Conservation (phyloP, 2,888 invertebrate species). For the Hyles lineata region DNA sequence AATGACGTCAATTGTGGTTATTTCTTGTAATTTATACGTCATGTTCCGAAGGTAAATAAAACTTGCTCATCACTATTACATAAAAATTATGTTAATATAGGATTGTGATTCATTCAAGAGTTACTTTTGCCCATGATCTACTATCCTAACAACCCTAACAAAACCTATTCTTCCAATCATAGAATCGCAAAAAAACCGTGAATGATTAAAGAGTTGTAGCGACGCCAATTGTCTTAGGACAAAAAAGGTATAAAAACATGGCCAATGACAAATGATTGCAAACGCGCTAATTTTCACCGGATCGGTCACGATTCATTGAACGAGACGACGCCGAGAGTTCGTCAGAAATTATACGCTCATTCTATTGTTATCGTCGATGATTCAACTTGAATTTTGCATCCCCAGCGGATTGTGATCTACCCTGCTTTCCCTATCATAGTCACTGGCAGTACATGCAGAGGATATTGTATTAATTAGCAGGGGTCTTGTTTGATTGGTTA, state of each 20-base stretch:
- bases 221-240: background rate
- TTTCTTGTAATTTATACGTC: too few species aligned
- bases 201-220: constrained; percentile 8
- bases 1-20: background rate
- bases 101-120: background rate
- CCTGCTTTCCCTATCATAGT: constrained; percentile 40
- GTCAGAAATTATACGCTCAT: constrained; percentile 49
- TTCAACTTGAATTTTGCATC: constrained; percentile 54
- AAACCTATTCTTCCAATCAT: background rate
- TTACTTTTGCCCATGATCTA: background rate
- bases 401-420: constrained; percentile 53
- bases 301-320: constrained; percentile 62
- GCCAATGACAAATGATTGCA: constrained; percentile 13
- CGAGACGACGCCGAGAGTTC: constrained; percentile 45
- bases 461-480: constrained; percentile 35
- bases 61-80: background rate
- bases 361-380: constrained; percentile 63
- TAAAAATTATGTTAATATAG: background rate
- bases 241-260: constrained; percentile 24
- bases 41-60: background rate
- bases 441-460: constrained; percentile 32
- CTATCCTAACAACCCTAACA: too few species aligned
- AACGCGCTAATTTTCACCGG: constrained; percentile 42
- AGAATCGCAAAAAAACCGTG: background rate
- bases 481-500: constrained; percentile 52